Evolutionary conservation across 2,888 invertebrate species (phyloP).

Genomic region (Pegoplata infirma): DNA sequence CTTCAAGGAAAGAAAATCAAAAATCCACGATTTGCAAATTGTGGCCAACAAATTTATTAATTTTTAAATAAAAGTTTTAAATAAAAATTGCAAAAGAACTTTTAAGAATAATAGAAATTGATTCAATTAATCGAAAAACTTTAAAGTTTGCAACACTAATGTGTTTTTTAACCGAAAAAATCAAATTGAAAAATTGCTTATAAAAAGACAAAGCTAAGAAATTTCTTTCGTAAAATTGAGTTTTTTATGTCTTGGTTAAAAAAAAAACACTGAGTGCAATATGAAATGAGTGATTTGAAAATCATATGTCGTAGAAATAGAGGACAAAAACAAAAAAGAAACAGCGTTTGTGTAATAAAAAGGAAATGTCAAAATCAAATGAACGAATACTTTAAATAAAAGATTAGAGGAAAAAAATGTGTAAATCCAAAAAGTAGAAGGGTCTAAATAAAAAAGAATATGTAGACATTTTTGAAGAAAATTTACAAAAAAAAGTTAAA

Average conservation of each 20-base stretch:
- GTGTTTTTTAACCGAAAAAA: not conserved
- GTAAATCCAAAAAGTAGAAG: conserved; percentile 31
- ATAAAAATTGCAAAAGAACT: conserved; percentile 9
- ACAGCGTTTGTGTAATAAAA: conserved; percentile 20
- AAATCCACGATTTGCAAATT: conserved; percentile 22
- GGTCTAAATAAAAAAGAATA: conserved; percentile 24
- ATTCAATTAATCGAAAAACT: no score
- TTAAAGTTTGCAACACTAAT: not conserved
- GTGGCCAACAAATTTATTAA: conserved; percentile 6
- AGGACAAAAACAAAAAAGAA: conserved; percentile 50
- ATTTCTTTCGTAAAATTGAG: conserved; percentile 40
- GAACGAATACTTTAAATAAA: conserved; percentile 34
- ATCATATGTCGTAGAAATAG: conserved; percentile 48
- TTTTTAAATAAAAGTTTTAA: conserved; percentile 31
- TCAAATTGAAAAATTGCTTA: conserved; percentile 34
- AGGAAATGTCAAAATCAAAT: conserved; percentile 49
- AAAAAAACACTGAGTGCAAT: no score
- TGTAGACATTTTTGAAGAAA: conserved; percentile 15
- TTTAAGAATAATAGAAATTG: not conserved
- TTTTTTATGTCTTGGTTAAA: conserved; percentile 20
- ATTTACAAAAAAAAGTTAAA: not conserved
- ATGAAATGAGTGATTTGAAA: conserved; percentile 13
- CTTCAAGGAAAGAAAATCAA: conserved; percentile 42
- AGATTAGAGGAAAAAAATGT: conserved; percentile 27
- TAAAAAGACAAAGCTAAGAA: conserved; percentile 39